Percentiles rank a stretch among this genome's conserved stretches.
Evolutionary conservation across 2,113 vertebrate species (phyloP).

Genomic region (Mohoua ochrocephala): DNA sequence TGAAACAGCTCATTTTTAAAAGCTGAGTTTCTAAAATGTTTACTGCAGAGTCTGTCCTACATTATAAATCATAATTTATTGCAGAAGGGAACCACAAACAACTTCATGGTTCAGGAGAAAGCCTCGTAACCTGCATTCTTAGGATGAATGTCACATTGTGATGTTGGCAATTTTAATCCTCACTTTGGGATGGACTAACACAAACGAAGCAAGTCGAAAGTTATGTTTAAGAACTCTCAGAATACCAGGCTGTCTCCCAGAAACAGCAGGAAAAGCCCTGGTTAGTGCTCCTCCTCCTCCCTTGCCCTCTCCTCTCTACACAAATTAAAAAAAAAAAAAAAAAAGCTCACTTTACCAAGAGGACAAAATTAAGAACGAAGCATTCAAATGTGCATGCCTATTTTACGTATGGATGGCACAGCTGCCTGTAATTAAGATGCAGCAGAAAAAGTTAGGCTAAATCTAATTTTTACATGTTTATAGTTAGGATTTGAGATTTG

Average conservation of each 20-base stretch:
- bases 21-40: background rate
- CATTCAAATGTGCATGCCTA: background rate
- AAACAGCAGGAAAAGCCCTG: background rate
- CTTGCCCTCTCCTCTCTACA: background rate
- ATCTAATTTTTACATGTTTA: background rate
- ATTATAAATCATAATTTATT: background rate
- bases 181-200: background rate
- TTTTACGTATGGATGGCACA: background rate
- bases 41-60: background rate
- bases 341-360: background rate
- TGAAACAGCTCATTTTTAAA: background rate
- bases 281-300: background rate
- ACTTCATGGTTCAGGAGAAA: background rate
- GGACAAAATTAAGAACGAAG: background rate
- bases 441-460: background rate
- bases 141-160: background rate
- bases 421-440: background rate
- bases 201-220: background rate
- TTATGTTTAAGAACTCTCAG: background rate
- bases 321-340: background rate
- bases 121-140: background rate
- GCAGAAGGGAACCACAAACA: background rate
- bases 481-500: background rate
- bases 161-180: background rate
- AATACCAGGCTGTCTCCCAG: background rate